A percentile compares a stretch with the other conserved stretches of the same genome.
Evolutionary conservation across 2,113 vertebrate genomes (phyloP).

Genomic region (Haplochromis burtoni): DNA sequence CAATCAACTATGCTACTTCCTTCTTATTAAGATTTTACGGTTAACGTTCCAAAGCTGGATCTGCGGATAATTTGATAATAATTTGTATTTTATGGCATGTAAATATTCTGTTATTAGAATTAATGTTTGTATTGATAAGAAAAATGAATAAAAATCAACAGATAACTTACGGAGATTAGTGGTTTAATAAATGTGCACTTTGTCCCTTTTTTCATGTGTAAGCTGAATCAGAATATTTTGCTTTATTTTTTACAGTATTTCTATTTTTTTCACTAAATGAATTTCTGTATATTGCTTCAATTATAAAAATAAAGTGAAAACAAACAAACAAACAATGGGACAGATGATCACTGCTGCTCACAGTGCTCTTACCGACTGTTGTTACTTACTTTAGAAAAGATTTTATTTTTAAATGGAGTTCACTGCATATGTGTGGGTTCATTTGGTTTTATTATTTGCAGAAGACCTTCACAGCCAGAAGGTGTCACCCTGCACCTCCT

Average conservation of each 20-base stretch:
- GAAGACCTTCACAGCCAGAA: not conserved
- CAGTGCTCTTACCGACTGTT: not conserved
- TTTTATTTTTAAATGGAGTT: not conserved
- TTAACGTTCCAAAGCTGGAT: not conserved
- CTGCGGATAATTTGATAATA: not conserved
- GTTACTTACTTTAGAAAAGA: not conserved
- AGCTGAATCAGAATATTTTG: not conserved
- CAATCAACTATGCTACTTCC: not conserved
- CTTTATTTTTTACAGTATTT: not conserved
- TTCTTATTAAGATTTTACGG: not conserved
- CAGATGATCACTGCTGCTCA: not conserved
- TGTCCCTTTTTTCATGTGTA: not conserved
- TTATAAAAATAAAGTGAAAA: not conserved
- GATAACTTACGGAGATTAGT: not conserved
- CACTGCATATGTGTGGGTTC: not conserved
- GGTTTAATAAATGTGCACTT: not conserved
- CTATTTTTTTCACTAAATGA: not conserved
- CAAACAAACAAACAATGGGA: not conserved
- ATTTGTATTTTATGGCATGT: not conserved
- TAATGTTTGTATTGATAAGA: not conserved
- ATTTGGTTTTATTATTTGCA: not conserved
- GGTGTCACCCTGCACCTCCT: conserved; percentile 4
- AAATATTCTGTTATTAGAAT: not conserved
- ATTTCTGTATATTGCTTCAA: not conserved
- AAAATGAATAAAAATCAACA: not conserved